Evolutionary conservation across 2,888 invertebrate genomes (phyloP).

Genomic region (Andrena chrysosceles): DNA sequence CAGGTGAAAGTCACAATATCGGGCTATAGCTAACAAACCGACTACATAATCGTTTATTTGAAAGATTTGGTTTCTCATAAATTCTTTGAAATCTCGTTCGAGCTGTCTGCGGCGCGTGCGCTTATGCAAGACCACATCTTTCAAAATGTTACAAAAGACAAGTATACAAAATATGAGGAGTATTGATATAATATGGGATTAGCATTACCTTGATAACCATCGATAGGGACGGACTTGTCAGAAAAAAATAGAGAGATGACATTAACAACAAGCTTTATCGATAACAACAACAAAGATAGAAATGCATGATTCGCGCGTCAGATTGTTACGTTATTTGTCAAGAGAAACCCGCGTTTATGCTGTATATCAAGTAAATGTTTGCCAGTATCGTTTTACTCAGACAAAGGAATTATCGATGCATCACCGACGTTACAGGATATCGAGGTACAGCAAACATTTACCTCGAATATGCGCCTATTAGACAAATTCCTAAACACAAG

Average conservation of each 20-base stretch:
- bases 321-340: conserved; percentile 57
- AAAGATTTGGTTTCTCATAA: conserved; percentile 77
- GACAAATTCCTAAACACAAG: conserved; percentile 50
- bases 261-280: conserved; percentile 84
- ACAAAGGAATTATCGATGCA: background rate
- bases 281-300: conserved; percentile 83
- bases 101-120: background rate
- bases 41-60: conserved; percentile 77
- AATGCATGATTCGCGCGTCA: conserved; percentile 77
- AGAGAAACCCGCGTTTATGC: conserved; percentile 51
- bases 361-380: conserved; percentile 75
- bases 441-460: conserved; percentile 78
- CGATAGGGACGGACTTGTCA: conserved; percentile 86
- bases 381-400: conserved; percentile 47
- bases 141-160: conserved; percentile 78
- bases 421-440: conserved; percentile 2
- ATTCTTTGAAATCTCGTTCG: conserved; percentile 6
- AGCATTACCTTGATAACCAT: conserved; percentile 86
- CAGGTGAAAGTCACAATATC: conserved; percentile 70
- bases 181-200: conserved; percentile 85
- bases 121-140: conserved; percentile 77
- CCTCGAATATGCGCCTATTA: conserved; percentile 63
- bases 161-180: conserved; percentile 82
- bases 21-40: conserved; percentile 76
- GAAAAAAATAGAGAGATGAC: conserved; percentile 86